Evolutionary conservation across 2,113 vertebrate genomes (phyloP), one percentile per base, ranked within the genome.

Genomic region (Isichthys henryi): DNA sequence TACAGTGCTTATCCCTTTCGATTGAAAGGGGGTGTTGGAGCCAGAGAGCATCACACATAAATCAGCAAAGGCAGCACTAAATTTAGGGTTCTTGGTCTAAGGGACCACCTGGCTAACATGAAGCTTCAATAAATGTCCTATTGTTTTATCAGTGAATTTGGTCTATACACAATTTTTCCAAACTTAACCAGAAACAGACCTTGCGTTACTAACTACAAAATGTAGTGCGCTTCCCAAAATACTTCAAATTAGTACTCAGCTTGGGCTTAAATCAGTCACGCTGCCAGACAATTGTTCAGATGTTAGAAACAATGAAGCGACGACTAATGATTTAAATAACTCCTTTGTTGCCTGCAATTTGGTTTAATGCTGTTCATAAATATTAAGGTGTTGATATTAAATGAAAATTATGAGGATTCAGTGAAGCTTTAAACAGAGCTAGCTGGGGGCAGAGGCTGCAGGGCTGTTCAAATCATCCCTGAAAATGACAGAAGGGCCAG

Each of bases 31-130:
- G 86, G 46, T 56, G 70, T 13, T 27, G 85, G 62, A 86, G 66
- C 87, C 89, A 88, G 87, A 84, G 43, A 82, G n/a, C 62, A 70
- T 70, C 48, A 62, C 49, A 80, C 87, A 70, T 66, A 87, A 90
- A 90, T 90, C 62, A 88, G 85, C 89, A 90, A 27, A 66, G 62
- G 62, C 62, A 11, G 62, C n/a, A 66, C 10, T 31, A 31, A 70
- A 70, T 31, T 70, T 70, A 19, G 10, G 62, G 10, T 31, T 70
- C 10, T 31, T 13, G 27, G 62, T 70, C n/a, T 13, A 9, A 70
- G 62, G 62, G 10, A 31, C 62, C 62, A 66, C 10, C 62, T 66
- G 62, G 62, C n/a, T 66, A 66, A 66, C 62, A 66, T 66, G 62
- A 62, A 66, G n/a, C 31, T 13, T 66, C n/a, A 66, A 31, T 66